Evolutionary conservation across 1,140 invertebrate genomes (phyloP).

Genomic region (Calephelis virginiensis): DNA sequence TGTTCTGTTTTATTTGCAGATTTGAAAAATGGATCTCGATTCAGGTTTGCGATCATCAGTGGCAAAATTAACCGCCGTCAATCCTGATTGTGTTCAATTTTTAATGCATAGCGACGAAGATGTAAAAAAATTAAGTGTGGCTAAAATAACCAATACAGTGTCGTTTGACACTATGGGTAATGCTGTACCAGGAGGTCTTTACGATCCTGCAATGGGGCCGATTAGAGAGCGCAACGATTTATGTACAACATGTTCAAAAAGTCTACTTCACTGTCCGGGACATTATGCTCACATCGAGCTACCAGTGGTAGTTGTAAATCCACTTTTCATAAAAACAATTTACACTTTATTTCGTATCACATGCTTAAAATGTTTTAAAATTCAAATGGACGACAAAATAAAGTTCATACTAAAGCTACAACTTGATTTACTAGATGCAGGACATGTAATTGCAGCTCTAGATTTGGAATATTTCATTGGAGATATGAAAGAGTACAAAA

Average conservation of each 20-base stretch:
- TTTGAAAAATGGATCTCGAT: slow-evolving; percentile 50
- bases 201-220: slow-evolving; percentile 89
- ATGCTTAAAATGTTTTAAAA: slow-evolving; percentile 85
- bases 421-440: slow-evolving; percentile 86
- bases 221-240: slow-evolving; percentile 81
- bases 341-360: slow-evolving; percentile 83
- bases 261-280: slow-evolving; percentile 87
- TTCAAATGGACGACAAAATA: slow-evolving; percentile 85
- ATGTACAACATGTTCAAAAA: slow-evolving; percentile 91
- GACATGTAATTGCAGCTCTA: slow-evolving; percentile 85
- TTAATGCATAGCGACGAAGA: slow-evolving; percentile 89
- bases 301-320: slow-evolving; percentile 95
- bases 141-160: slow-evolving; percentile 89
- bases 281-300: slow-evolving; percentile 97
- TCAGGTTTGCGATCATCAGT: slow-evolving; percentile 42
- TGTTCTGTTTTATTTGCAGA: slow-evolving; percentile 25
- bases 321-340: slow-evolving; percentile 90
- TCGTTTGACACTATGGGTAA: slow-evolving; percentile 93
- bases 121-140: slow-evolving; percentile 91
- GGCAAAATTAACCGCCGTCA: slow-evolving; percentile 55
- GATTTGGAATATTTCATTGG: slow-evolving; percentile 80
- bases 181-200: slow-evolving; percentile 89
- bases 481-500: slow-evolving; percentile 55
- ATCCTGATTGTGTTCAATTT: slow-evolving; percentile 81
- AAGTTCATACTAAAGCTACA: slow-evolving; percentile 86